phyloP scores from a whole-genome alignment of 2,888 invertebrate species.

The Eupeodes latifasciatus region DNA sequence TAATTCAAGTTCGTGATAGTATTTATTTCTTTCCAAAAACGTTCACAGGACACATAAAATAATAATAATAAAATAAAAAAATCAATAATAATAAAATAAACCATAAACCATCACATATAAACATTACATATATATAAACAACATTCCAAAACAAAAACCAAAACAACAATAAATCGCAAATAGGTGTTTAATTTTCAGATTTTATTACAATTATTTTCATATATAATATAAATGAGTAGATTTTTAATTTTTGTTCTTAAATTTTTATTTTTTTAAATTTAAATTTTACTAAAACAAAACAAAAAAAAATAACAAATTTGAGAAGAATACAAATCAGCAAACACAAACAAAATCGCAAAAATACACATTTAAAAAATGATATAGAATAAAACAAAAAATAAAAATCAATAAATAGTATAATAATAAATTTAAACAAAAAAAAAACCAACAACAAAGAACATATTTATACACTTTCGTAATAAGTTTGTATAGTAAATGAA shows the following conservation, averaged over 20 bases:
- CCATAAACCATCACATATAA: slow-evolving; percentile 66
- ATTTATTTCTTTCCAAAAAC: slow-evolving; percentile 82
- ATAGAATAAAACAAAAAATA: slow-evolving; percentile 70
- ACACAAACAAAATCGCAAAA: slow-evolving; percentile 64
- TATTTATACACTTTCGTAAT: slow-evolving; percentile 77
- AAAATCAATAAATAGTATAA: slow-evolving; percentile 73
- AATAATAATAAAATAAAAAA: slow-evolving; percentile 79
- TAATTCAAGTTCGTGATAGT: slow-evolving; percentile 85
- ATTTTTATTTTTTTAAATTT: slow-evolving; percentile 3
- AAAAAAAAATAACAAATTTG: slow-evolving; percentile 62
- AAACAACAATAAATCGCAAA: slow-evolving; percentile 73
- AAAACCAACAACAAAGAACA: slow-evolving; percentile 77
- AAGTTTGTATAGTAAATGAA: slow-evolving; percentile 77
- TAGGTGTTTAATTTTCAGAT: slow-evolving; percentile 44
- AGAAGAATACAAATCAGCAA: slow-evolving; percentile 75
- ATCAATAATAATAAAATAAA: slow-evolving; percentile 79
- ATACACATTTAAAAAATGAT: slow-evolving; percentile 57
- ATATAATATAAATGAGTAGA: not conserved
- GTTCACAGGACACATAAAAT: slow-evolving; percentile 77
- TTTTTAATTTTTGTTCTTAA: slow-evolving; percentile 6
- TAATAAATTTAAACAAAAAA: slow-evolving; percentile 26
- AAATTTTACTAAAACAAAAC: slow-evolving; percentile 30
- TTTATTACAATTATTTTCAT: slow-evolving; percentile 25
- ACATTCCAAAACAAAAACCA: too few relatives aligned
- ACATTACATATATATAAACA: slow-evolving; percentile 35